phyloP scores from a whole-genome alignment of 2,797 vertebrate species.

The Arvicola amphibius region DNA sequence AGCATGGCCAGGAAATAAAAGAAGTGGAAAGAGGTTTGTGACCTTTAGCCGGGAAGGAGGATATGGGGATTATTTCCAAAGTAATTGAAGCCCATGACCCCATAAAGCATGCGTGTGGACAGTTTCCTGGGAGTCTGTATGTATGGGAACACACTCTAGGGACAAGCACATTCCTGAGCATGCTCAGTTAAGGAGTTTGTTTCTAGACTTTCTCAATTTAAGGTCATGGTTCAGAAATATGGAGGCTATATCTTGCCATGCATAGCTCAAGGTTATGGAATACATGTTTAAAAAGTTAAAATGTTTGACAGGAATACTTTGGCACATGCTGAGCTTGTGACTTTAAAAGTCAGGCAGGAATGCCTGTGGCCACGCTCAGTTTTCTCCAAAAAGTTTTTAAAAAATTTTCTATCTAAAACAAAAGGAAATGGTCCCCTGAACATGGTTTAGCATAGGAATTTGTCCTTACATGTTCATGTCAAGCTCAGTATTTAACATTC shows the following conservation, averaged over 20 bases:
- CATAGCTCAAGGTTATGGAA: background rate
- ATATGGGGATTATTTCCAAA: background rate
- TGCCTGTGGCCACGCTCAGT: background rate
- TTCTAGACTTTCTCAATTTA: background rate
- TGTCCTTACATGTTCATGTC: background rate
- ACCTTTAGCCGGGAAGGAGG: background rate
- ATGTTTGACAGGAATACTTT: background rate
- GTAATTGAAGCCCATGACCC: background rate
- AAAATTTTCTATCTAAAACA: background rate
- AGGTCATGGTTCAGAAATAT: background rate
- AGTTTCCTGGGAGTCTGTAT: background rate
- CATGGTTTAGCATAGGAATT: background rate
- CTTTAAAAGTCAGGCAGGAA: background rate
- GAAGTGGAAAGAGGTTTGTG: background rate
- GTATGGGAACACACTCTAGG: background rate
- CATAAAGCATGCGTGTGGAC: background rate
- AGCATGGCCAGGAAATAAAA: background rate
- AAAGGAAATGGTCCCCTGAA: background rate
- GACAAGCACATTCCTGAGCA: background rate
- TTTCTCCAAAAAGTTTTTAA: background rate
- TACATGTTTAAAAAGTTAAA: background rate
- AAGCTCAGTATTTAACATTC: background rate
- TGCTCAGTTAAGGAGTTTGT: background rate
- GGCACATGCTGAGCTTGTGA: background rate
- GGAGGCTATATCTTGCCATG: background rate